phyloP scores from a whole-genome alignment of 2,113 vertebrate genomes.

The Clarias macrocephalus region DNA sequence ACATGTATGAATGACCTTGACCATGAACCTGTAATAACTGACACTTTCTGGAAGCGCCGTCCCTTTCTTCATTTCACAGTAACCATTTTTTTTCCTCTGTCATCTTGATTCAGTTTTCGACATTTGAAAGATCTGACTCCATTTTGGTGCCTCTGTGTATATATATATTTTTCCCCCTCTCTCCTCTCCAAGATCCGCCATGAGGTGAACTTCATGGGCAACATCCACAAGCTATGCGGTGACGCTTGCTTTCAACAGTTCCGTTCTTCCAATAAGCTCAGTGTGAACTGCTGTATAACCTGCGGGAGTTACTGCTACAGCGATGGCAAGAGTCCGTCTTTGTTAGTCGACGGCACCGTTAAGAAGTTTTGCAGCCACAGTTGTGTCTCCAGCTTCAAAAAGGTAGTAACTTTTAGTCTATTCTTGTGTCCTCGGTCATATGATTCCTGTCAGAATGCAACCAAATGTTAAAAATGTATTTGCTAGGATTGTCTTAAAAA shows the following conservation, averaged over 20 bases:
- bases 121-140: too few relatives aligned
- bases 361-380: constrained; percentile 86
- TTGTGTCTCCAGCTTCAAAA: constrained; percentile 83
- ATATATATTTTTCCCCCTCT: not conserved
- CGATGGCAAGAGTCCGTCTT: constrained; percentile 78
- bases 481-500: not conserved
- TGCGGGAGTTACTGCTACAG: constrained; percentile 86
- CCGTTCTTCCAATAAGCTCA: constrained; percentile 85
- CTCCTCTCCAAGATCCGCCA: constrained; percentile 81
- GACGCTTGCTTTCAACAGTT: constrained; percentile 91
- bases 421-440: not conserved
- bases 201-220: constrained; percentile 88
- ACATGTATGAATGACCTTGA: not conserved
- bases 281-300: constrained; percentile 88
- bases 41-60: not conserved
- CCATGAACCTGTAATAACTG: too few relatives aligned
- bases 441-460: not conserved
- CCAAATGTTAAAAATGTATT: not conserved
- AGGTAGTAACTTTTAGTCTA: constrained; percentile 70
- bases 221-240: constrained; percentile 90
- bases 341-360: constrained; percentile 82
- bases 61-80: not conserved
- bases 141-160: not conserved
- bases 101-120: too few relatives aligned
- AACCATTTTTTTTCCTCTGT: too few relatives aligned